These are phyloP conservation scores for Fopius arisanus DNA, from an alignment of 1,140 invertebrate genomes.

Conservation along the genomic window DNA sequence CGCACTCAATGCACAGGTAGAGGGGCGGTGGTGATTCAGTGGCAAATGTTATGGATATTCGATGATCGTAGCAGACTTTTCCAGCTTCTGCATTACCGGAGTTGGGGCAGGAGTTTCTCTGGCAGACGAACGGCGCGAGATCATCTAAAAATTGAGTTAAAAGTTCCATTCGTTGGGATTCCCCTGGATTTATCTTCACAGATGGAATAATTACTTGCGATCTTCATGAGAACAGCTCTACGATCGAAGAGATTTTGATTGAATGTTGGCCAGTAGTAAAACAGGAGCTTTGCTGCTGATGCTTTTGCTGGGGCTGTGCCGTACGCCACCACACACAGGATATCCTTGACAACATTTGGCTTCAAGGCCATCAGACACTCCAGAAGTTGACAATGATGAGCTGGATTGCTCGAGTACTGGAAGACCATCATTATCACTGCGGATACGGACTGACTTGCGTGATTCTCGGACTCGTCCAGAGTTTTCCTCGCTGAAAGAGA, in stretches of 20 bases:
- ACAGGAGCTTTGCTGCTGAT: constrained; percentile 94
- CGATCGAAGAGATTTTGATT: constrained; percentile 93
- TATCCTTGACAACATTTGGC: constrained; percentile 87
- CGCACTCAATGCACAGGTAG: constrained; percentile 96
- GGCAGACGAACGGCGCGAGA: constrained; percentile 80
- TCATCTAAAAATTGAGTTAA: constrained; percentile 66
- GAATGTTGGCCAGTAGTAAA: constrained; percentile 99
- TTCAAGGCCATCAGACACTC: constrained; percentile 95
- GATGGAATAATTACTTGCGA: constrained; percentile 72
- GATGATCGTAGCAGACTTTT: constrained; percentile 91
- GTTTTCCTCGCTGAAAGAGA: constrained; percentile 70
- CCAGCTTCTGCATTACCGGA: constrained; percentile 84
- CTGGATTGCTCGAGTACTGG: constrained; percentile 94
- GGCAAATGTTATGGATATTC: constrained; percentile 82
- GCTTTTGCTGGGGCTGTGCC: constrained; percentile 90
- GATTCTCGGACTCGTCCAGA: constrained; percentile 78
- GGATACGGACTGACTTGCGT: constrained; percentile 90
- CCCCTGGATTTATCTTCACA: not conserved
- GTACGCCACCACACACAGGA: constrained; percentile 96
- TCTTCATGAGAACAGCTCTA: constrained; percentile 87
- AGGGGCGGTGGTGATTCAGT: constrained; percentile 90
- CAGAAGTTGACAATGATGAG: constrained; percentile 92
- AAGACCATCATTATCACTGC: constrained; percentile 98
- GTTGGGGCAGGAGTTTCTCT: constrained; percentile 86
- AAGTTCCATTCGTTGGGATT: not conserved